Evolutionary conservation across 2,797 vertebrate species (phyloP).

Genomic region (Pseudocheirus occidentalis): DNA sequence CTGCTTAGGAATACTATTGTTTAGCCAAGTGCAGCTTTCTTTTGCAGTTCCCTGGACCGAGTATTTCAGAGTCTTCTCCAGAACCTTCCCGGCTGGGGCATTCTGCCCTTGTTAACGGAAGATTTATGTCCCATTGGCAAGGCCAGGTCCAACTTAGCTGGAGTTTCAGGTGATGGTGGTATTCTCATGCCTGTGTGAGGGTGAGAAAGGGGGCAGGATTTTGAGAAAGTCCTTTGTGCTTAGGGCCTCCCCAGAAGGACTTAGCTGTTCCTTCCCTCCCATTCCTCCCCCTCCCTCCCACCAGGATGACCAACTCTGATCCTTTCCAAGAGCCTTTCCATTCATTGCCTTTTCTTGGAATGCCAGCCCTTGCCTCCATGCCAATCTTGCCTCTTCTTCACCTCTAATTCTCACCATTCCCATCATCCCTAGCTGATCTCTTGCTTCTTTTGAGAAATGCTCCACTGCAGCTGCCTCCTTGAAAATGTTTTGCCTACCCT

Average conservation of each 20-base stretch:
- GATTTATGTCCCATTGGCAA: conserved; percentile 78
- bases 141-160: conserved; percentile 77
- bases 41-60: conserved; percentile 75
- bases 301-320: not conserved
- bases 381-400: not conserved
- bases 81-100: conserved; percentile 72
- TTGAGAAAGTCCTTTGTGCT: conserved; percentile 53
- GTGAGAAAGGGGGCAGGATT: not conserved
- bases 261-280: conserved; percentile 37
- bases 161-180: not conserved
- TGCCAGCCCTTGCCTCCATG: no score
- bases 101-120: conserved; percentile 79
- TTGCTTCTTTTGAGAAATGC: not conserved
- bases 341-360: not conserved
- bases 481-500: not conserved
- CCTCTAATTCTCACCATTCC: not conserved
- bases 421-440: not conserved
- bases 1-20: conserved; percentile 68
- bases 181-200: conserved; percentile 31
- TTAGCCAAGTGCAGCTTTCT: conserved; percentile 72
- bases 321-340: not conserved
- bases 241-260: conserved; percentile 39
- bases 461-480: not conserved
- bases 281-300: not conserved
- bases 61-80: conserved; percentile 79